Conservation (phyloP, 2,113 vertebrate genomes). For the Rhabdornis inornatus region DNA sequence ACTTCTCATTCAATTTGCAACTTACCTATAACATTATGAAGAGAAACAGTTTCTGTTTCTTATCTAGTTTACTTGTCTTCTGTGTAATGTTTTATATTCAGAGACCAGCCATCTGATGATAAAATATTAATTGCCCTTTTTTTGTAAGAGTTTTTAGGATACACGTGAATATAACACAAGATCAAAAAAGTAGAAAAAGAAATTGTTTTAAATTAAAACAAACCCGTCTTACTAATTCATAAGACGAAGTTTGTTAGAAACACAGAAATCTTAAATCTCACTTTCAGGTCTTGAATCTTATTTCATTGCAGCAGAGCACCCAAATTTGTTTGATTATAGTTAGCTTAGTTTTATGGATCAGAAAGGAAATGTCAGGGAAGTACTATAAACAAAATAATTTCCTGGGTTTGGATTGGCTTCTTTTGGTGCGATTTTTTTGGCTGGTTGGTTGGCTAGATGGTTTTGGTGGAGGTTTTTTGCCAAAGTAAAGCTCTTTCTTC, state of each 20-base stretch:
- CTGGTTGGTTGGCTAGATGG: neutral
- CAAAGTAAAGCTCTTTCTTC: neutral
- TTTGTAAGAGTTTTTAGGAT: neutral
- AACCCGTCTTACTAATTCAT: neutral
- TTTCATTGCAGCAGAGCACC: neutral
- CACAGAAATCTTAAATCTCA: neutral
- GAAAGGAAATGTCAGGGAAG: neutral
- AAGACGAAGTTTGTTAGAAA: neutral
- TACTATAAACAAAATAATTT: neutral
- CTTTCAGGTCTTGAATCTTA: neutral
- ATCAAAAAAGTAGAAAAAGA: neutral
- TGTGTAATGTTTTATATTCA: neutral
- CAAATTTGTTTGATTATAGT: neutral
- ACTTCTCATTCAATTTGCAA: neutral
- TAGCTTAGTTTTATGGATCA: neutral
- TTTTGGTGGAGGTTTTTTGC: neutral
- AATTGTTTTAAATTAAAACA: neutral
- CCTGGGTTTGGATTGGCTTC: fast-evolving
- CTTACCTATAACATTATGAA: neutral
- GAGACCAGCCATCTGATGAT: neutral
- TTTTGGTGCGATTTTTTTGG: neutral
- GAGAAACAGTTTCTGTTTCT: neutral
- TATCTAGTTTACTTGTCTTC: neutral
- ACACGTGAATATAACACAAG: neutral
- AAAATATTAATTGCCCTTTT: neutral